Percentiles rank a stretch among this genome's conserved stretches.
Conservation (phyloP, 2,888 invertebrate genomes). For the Drosophila atripex region DNA sequence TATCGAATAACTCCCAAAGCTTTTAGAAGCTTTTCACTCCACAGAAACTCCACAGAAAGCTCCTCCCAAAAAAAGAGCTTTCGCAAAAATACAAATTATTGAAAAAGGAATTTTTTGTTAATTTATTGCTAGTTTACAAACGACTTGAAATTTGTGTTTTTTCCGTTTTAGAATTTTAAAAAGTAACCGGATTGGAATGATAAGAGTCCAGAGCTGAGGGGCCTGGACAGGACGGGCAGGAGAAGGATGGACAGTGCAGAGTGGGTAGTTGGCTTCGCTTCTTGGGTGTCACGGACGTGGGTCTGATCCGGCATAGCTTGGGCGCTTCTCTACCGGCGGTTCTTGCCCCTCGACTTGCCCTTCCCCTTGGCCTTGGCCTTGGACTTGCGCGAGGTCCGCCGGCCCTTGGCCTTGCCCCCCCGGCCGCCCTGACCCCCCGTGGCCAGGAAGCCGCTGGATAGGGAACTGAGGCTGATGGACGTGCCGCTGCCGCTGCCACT, state of each 20-base stretch:
- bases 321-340: background rate
- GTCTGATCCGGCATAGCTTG: background rate
- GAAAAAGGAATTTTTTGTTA: background rate
- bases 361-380: constrained; percentile 7
- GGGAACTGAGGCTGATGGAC: constrained; percentile 6
- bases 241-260: background rate
- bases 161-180: background rate
- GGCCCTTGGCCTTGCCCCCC: background rate
- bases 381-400: background rate
- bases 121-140: background rate
- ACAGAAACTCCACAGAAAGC: too few relatives aligned
- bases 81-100: background rate
- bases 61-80: too few relatives aligned
- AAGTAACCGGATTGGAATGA: background rate
- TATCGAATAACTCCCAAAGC: too few relatives aligned
- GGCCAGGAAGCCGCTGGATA: background rate
- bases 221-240: background rate
- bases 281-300: background rate
- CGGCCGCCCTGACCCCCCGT: background rate
- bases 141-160: background rate
- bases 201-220: background rate
- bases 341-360: constrained; percentile 4
- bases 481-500: constrained; percentile 4
- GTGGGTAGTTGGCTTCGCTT: too few relatives aligned
- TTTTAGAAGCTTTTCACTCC: too few relatives aligned